Conservation (phyloP, 2,888 invertebrate species). For the Xylophagus ater region DNA sequence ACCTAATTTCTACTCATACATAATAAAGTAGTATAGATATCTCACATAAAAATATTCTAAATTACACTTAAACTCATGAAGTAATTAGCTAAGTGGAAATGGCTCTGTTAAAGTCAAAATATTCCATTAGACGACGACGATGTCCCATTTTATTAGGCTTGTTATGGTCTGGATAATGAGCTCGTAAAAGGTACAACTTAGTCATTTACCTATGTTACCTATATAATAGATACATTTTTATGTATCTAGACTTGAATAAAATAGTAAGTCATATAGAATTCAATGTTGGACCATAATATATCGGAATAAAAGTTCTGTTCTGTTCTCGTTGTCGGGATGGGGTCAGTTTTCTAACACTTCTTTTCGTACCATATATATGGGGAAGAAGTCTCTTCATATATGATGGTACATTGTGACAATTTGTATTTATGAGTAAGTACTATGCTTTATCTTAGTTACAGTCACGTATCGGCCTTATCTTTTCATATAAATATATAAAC, state of each 20-base stretch:
- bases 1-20: too few species aligned
- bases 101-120: slow-evolving; percentile 16
- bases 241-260: too few species aligned
- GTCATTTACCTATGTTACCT: background rate
- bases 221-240: slow-evolving; percentile 6
- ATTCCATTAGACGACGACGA: slow-evolving; percentile 13
- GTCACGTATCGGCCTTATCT: slow-evolving; percentile 15
- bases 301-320: too few species aligned
- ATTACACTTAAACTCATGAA: slow-evolving; percentile 2
- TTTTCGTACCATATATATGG: background rate
- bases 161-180: slow-evolving; percentile 17
- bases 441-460: slow-evolving; percentile 12
- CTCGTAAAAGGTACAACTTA: slow-evolving; percentile 13
- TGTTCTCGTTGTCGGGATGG: slow-evolving; percentile 3
- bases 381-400: background rate
- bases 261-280: too few species aligned
- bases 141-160: slow-evolving; percentile 18
- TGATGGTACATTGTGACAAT: slow-evolving; percentile 11
- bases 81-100: slow-evolving; percentile 18
- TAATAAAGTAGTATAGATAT: too few species aligned
- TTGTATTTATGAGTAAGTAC: slow-evolving; percentile 13
- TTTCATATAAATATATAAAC: too few species aligned
- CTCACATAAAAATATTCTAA: too few species aligned
- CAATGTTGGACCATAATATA: too few species aligned
- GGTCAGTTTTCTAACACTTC: slow-evolving; percentile 6